phyloP scores from a whole-genome alignment of 2,888 invertebrate genomes.

The Agapostemon virescens region DNA sequence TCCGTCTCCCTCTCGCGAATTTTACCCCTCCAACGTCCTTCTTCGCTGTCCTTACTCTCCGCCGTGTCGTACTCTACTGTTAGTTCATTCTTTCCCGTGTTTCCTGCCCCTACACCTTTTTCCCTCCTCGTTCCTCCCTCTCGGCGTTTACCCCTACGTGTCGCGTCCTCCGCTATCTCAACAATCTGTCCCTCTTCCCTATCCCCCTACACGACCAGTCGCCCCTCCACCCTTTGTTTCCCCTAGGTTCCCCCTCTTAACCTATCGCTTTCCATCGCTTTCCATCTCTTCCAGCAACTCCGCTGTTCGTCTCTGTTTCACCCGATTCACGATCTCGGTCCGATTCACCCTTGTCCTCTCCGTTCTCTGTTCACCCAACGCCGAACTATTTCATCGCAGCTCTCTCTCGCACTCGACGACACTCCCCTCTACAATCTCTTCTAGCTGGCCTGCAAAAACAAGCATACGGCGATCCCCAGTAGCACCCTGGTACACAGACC shows the following conservation, averaged over 20 bases:
- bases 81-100: slow-evolving; percentile 53
- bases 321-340: slow-evolving; percentile 31
- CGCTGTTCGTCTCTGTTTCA: slow-evolving; percentile 20
- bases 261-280: background rate
- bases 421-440: slow-evolving; percentile 44
- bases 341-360: slow-evolving; percentile 22
- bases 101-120: background rate
- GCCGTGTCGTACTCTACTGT: slow-evolving; percentile 34
- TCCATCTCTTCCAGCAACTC: background rate
- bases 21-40: slow-evolving; percentile 7
- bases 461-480: slow-evolving; percentile 70
- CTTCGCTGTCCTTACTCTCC: slow-evolving; percentile 12
- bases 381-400: slow-evolving; percentile 9
- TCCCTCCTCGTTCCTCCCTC: background rate
- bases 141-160: background rate
- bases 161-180: background rate
- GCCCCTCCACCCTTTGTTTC: slow-evolving; percentile 7
- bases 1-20: slow-evolving; percentile 36
- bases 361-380: slow-evolving; percentile 17
- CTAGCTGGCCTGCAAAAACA: slow-evolving; percentile 71
- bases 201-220: background rate
- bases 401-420: slow-evolving; percentile 19
- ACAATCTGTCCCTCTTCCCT: background rate
- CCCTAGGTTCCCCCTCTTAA: background rate
- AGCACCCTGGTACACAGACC: slow-evolving; percentile 72